Evolutionary conservation across 2,888 invertebrate species (phyloP).

Genomic region (Acleris laterana): DNA sequence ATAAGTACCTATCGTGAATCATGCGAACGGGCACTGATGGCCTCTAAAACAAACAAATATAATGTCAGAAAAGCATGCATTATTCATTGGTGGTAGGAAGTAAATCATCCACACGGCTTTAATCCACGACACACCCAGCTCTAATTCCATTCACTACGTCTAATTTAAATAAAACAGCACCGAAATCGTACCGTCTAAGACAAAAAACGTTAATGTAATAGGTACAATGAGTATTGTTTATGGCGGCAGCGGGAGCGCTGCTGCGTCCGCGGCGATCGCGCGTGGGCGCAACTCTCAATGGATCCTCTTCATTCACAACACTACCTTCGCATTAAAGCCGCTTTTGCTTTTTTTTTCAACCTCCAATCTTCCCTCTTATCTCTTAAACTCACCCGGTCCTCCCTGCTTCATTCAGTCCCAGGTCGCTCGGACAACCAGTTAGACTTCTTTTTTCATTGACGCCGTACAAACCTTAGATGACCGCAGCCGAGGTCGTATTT

Average conservation of each 20-base stretch:
- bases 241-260: conserved; percentile 48
- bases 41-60: conserved; percentile 28
- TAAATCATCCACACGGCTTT: conserved; percentile 45
- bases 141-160: conserved; percentile 53
- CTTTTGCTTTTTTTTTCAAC: conserved; percentile 75
- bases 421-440: conserved; percentile 77
- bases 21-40: conserved; percentile 18
- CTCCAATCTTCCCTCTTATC: conserved; percentile 83
- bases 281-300: conserved; percentile 81
- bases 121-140: conserved; percentile 50
- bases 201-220: conserved; percentile 58
- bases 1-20: background rate
- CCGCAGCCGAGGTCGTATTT: conserved; percentile 83
- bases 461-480: conserved; percentile 81
- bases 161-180: conserved; percentile 67
- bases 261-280: conserved; percentile 55
- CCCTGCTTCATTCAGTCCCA: conserved; percentile 81
- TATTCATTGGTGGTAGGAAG: conserved; percentile 45
- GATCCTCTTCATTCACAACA: conserved; percentile 83
- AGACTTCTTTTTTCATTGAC: conserved; percentile 83
- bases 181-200: conserved; percentile 55
- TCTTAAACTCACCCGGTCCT: conserved; percentile 75
- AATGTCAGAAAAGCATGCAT: conserved; percentile 40
- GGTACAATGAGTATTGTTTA: conserved; percentile 64
- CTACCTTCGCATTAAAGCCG: conserved; percentile 79